Base-by-base conservation (phyloP, 2,888 invertebrate genomes). In the Cheilosia variabilis region DNA sequence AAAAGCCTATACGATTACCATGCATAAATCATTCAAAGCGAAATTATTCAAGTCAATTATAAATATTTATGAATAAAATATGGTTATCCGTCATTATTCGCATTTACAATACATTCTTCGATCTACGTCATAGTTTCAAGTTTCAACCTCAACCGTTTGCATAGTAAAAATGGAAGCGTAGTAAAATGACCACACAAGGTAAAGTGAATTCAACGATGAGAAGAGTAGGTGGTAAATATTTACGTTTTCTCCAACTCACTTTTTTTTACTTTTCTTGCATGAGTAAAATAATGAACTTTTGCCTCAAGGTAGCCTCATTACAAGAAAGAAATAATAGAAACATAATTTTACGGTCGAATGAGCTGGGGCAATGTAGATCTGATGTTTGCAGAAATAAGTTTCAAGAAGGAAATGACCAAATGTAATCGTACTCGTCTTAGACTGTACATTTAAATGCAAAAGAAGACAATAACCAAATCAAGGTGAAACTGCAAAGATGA, bases 281-380 rank as follows among this genome's bases (percentile, higher is more conserved):
- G 65, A 53, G 45, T 34, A 69, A 19, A 69, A 68, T 69, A 69
- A 69, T 69, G 47, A 45, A 63, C n/a, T 65, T 79, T 31, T 19
- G 41, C 55, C 71, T 52, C 71, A 71, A 71, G 78, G 78, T 53
- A 58, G 73, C 37, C 73, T 22, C 53, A 68, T 2, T 22, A 27
- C 73, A 68, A 34, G 52, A 9, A 43, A 45, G 24, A 45, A 73
- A 65, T 65, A 73, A 75, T 47, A 80, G 43, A 60, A 66, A 68
- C 34, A 76, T 31, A 75, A 69, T 76, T 81, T 81, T 43, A 57
- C 81, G 68, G 68, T 81, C 69, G 81, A 75, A 68, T 69, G 69
- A 69, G 9, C 24, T 41, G 27, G 24, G 60, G 15, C 58, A 68
- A 81, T 81, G 53, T 34, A 69, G 57, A 34, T 47, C 53, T 34